phyloP scores from a whole-genome alignment of 2,113 vertebrate genomes.

The Myotis yumanensis region DNA sequence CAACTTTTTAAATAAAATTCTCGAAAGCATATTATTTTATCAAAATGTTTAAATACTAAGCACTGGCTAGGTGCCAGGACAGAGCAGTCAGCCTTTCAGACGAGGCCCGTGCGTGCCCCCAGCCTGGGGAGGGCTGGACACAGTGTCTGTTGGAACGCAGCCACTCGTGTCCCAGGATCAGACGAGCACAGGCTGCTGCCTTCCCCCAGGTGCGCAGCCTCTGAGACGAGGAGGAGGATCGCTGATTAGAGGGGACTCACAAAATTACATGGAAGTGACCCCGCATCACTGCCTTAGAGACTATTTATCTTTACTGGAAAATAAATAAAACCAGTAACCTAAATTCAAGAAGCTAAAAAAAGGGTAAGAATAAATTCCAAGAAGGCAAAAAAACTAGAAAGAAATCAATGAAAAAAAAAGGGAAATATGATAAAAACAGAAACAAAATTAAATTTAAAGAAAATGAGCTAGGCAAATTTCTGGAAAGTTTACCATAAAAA shows the following conservation, averaged over 20 bases:
- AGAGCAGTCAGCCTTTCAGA: not conserved
- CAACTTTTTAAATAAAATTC: not conserved
- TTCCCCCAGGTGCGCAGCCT: not conserved
- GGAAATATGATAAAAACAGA: not conserved
- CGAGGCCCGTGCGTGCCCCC: not conserved
- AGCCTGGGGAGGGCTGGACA: not conserved
- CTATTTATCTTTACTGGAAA: not conserved
- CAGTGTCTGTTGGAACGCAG: too few relatives aligned
- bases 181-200: not conserved
- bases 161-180: not conserved
- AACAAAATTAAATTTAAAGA: not conserved
- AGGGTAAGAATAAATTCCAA: not conserved
- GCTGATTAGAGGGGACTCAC: not conserved
- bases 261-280: not conserved
- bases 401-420: not conserved
- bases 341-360: not conserved
- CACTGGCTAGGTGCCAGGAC: not conserved
- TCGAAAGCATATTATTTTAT: not conserved
- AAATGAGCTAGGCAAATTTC: not conserved
- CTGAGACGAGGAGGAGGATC: not conserved
- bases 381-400: not conserved
- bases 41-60: not conserved
- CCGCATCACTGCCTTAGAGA: not conserved
- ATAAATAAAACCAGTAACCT: slow-evolving; percentile 2
- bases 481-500: not conserved